A percentile compares a stretch with the other conserved stretches of the same genome.
These are phyloP conservation scores for Poecilus cupreus DNA, from an alignment of 2,888 invertebrate species.

Conservation along the genomic window DNA sequence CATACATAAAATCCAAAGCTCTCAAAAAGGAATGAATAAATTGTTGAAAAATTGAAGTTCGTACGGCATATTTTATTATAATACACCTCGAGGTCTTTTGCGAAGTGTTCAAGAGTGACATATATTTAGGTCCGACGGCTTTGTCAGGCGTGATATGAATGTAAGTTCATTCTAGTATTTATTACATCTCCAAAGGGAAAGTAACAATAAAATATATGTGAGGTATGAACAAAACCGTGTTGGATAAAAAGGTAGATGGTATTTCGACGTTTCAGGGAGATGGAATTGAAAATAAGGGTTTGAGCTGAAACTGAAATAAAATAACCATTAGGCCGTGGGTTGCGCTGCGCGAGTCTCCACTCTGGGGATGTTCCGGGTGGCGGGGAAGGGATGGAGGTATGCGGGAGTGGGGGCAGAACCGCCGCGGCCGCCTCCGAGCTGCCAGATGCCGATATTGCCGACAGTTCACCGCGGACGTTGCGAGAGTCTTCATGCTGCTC, in stretches of 20 bases:
- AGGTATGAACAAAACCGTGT: not conserved
- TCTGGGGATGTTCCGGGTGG: constrained; percentile 9
- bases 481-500: not conserved
- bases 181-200: not conserved
- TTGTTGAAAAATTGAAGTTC: too few relatives aligned
- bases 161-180: not conserved
- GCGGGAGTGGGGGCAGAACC: constrained; percentile 43
- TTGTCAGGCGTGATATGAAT: too few relatives aligned
- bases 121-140: not conserved
- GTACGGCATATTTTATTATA: too few relatives aligned
- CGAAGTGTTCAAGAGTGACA: not conserved
- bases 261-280: constrained; percentile 41
- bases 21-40: too few relatives aligned
- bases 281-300: constrained; percentile 57
- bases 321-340: constrained; percentile 48
- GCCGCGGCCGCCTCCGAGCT: not conserved
- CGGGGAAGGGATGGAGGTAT: not conserved
- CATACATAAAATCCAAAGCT: too few relatives aligned
- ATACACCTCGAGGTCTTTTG: not conserved
- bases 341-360: constrained; percentile 18
- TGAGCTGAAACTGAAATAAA: constrained; percentile 56
- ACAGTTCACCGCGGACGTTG: constrained; percentile 46
- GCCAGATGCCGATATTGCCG: constrained; percentile 40
- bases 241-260: constrained; percentile 18
- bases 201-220: constrained; percentile 6